Evolutionary conservation across 2,888 invertebrate genomes (phyloP), one percentile per base, ranked within the genome.

Genomic region (Hypselothyrea guttata): DNA sequence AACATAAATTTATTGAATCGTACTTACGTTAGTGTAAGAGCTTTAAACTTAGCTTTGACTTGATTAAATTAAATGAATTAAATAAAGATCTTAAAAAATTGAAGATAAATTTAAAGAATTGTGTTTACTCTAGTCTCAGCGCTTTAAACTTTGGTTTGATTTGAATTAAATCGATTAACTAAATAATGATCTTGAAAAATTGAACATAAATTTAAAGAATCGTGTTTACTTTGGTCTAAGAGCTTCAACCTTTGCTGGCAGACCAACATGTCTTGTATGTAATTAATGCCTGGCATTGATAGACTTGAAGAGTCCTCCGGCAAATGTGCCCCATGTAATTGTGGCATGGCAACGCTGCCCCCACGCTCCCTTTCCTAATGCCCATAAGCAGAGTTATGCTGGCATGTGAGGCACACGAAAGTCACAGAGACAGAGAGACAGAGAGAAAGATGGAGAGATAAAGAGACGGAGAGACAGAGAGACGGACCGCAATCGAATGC

Each of bases 281-380:
- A 64, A 42, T 38, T 53, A 28, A 38, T 41, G 54, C 13, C 15
- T 16, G 9, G 5, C 37, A 35, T 30, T 18, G 28, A 42, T 12
- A 31, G 40, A 13, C 8, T 34, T 13, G 9, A 16, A 33, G 28
- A 12, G n/a, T 12, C 57, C 45, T 37, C n/a, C 35, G n/a, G 37
- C 37, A 7, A 8, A 12, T 44, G 34, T 28, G 8, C 56, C 53
- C 38, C 27, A 7, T 13, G 40, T 45, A 35, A 1, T 18, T 30
- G 47, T 49, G 3, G 33, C 38, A 11, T 42, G 38, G 41, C 67
- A 66, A 66, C 65, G 33, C 31, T 30, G 34, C 12, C 16, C 7
- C 22, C 22, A 22, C 22, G 2, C 22, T 22, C 22, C 22, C 22
- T 4, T 5, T 22, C 22, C 22, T 22, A 22, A 22, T 4, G 22